Evolutionary conservation across 2,113 vertebrate species (phyloP), one percentile per base, ranked within the genome.

Genomic region (Hoplias malabaricus): DNA sequence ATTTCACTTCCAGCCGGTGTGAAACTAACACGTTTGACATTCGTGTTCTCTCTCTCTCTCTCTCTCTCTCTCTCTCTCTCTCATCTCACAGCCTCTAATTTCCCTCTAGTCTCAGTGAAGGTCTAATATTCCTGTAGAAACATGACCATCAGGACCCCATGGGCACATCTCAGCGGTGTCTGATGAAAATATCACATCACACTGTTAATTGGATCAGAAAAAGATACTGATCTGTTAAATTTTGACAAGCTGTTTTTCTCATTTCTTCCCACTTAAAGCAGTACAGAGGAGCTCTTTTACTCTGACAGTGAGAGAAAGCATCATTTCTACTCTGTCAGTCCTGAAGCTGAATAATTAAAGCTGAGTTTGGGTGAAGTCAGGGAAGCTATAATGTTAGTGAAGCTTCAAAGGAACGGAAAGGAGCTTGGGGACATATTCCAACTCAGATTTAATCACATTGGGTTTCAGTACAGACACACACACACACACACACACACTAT

Each of bases 171-270:
- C 31, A 59, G 38, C 36, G 27, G 56, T 11, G 76, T 46, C 50
- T 75, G 33, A 78, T 78, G 16, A 61, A 50, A 82, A 74, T 38
- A 53, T 77, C 57, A n/a, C 25, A 75, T 59, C 57, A 5, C 71
- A n/a, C n/a, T 62, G 61, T 57, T 78, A 82, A 82, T 82, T 79
- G 67, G 33, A 53, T 79, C 38, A 66, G 59, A 34, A 53, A 68
- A 67, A 75, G 46, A 54, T n/a, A 36, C 69, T 54, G 14, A 42
- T 62, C 70, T 40, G 38, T 53, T 77, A 69, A 77, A 71, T 78
- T n/a, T 29, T 71, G 76, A 78, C 29, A 70, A 72, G 57, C 33
- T 34, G 65, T 5, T n/a, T 16, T 48, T 53, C 23, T 53, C 23
- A 4, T 9, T 23, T 8, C 48, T 59, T 50, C 67, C 31, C 31